These are phyloP conservation scores for Melanotaenia parkinsoni DNA, from an alignment of 2,797 vertebrate species.

Conservation along the genomic window DNA sequence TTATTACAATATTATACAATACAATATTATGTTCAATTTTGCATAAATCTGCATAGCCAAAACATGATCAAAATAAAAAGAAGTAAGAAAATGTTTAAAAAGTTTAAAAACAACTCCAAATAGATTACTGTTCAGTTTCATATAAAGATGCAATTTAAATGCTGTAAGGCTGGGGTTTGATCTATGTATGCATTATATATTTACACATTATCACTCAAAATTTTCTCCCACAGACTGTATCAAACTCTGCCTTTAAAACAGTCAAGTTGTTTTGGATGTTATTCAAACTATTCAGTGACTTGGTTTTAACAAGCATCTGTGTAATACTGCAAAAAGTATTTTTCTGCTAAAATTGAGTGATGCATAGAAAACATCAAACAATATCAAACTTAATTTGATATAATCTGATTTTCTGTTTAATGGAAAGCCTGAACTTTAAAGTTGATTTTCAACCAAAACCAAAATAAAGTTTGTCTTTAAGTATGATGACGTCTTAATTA, in stretches of 20 bases:
- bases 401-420: too few relatives aligned
- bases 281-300: too few relatives aligned
- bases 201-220: background rate
- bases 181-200: background rate
- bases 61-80: background rate
- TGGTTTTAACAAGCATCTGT: too few relatives aligned
- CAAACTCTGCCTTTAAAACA: background rate
- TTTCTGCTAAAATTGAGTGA: too few relatives aligned
- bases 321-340: too few relatives aligned
- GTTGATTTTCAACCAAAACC: too few relatives aligned
- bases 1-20: background rate
- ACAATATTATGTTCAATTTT: background rate
- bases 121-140: background rate
- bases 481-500: background rate
- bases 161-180: background rate
- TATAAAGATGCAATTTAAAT: background rate
- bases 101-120: background rate
- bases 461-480: too few relatives aligned
- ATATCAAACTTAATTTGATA: too few relatives aligned
- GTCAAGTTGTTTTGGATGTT: background rate
- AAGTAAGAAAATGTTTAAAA: background rate
- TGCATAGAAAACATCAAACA: too few relatives aligned
- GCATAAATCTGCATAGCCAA: background rate
- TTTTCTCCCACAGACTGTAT: too few relatives aligned
- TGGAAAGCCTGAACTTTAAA: too few relatives aligned